Base-by-base conservation (phyloP, 92 coral and sea anemone species). In the Bergia puertoricense region DNA sequence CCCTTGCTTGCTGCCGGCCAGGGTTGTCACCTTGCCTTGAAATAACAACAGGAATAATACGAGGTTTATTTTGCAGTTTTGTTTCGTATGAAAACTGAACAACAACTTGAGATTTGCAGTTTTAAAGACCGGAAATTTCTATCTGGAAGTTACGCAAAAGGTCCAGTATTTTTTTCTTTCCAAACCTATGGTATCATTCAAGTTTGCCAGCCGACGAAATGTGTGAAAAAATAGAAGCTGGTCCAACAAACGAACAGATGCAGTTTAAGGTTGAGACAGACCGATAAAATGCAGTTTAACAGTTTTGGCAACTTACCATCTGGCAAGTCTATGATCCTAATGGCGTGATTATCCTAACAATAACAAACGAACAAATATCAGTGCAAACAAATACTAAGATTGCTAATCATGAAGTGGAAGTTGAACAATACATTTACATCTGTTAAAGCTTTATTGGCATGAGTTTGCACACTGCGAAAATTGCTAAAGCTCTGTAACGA, bases 321-420 rank as follows among this genome's bases (percentile, higher is more conserved):
- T 8, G 79, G 86, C 39, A 94, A 81, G 48, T 91, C 77, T 62
- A 94, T 90, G 22, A 93, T 86, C 90, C 98, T 88, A 67, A 94
- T 90, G 50, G 98, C 98, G 65, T 94, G 98, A 77, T 94, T 94
- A 76, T 94, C 98, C 98, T 94, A 77, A 44, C 11, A 43, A 59
- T 16, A 74, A 48, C 87, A 84, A 36, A 48, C 37, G 10, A 38
- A 73, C 77, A 73, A 39, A 38, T 10, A 73, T 73, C 41, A 73
- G 8, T 36, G 43, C 20, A 36, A n/a, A n/a, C 41, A 71, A 37
- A 23, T n/a, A n/a, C 13, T 0, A 69, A 69, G 59, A 54, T 54
- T 54, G 59, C 51, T 46, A 46, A 46, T 46, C 51, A 46, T 46
- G 51, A 46, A 4, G 51, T 48, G 54, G 30, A 30, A 7, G 54